Conservation (phyloP, 2,888 invertebrate species). For the Halictus quadricinctus region DNA sequence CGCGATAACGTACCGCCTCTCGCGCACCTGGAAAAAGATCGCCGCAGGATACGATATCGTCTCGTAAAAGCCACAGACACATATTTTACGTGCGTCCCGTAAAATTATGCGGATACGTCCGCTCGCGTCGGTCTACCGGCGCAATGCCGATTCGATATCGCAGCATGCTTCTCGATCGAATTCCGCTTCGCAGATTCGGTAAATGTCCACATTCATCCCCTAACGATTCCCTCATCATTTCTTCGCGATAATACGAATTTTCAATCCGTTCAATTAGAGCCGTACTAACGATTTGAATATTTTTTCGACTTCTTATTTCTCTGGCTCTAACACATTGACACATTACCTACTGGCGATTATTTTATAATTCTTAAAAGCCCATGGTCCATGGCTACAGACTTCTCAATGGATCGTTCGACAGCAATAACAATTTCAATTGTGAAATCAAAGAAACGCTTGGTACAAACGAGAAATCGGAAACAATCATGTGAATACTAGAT, state of each 20-base stretch:
- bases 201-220: background rate
- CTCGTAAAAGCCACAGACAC: slow-evolving; percentile 34
- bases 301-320: too few relatives aligned
- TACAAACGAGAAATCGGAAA: background rate
- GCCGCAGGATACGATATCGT: slow-evolving; percentile 42
- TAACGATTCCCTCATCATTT: background rate
- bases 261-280: too few relatives aligned
- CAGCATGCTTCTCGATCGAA: background rate
- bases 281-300: too few relatives aligned
- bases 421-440: too few relatives aligned
- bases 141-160: background rate
- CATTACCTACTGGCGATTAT: too few relatives aligned
- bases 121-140: background rate
- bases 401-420: too few relatives aligned
- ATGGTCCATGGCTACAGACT: too few relatives aligned
- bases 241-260: too few relatives aligned
- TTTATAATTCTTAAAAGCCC: too few relatives aligned
- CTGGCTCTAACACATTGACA: too few relatives aligned
- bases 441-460: too few relatives aligned
- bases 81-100: slow-evolving; percentile 37
- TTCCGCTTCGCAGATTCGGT: background rate
- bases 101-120: slow-evolving; percentile 38
- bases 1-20: slow-evolving; percentile 28
- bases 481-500: background rate
- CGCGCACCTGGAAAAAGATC: slow-evolving; percentile 29